Base-by-base conservation (phyloP, 1,140 invertebrate species). In the Drosophila littoralis region DNA sequence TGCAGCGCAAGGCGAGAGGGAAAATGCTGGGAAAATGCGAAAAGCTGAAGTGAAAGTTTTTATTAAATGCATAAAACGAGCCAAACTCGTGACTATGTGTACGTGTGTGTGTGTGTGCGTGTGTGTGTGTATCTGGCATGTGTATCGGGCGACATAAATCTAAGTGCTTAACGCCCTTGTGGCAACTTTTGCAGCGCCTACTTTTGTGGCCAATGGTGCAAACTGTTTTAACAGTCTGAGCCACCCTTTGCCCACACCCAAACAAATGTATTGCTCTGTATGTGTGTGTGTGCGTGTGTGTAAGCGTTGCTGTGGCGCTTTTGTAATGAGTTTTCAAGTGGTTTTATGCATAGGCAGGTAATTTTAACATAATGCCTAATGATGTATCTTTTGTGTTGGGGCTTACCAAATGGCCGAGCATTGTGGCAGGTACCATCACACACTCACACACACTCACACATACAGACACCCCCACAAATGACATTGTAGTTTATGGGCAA, bases 281-380 rank as follows among this genome's bases (percentile, higher is more conserved):
- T 48, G 22, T 50, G 32, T 74, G 51, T 48, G 36, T 59, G 32
- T 33, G 50, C 48, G 55, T 42, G 45, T 63, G 64, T 74, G 51
- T 75, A 65, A 61, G 46, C 69, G 40, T 55, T 61, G 51, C 50
- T 64, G 51, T 71, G 76, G 52, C 59, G 69, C 78, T 75, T 72
- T 73, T 80, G 83, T 89, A 88, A 89, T 89, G 85, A 88, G 85
- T 88, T 89, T 88, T 88, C 81, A 89, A 89, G 84, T 88, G 80
- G 80, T 90, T 81, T 79, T 79, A 77, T 90, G 84, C 79, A 82
- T 86, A 82, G 79, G 81, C 70, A 82, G 86, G 83, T 89, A 89
- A 89, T 88, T 83, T 88, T 75, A 67, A 66, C 81, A 86, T 89
- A 89, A 88, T 89, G 66, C 79, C 84, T 89, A 88, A 88, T 88